Conservation (phyloP, 2,888 invertebrate species). For the Temnothorax rugatulus region DNA sequence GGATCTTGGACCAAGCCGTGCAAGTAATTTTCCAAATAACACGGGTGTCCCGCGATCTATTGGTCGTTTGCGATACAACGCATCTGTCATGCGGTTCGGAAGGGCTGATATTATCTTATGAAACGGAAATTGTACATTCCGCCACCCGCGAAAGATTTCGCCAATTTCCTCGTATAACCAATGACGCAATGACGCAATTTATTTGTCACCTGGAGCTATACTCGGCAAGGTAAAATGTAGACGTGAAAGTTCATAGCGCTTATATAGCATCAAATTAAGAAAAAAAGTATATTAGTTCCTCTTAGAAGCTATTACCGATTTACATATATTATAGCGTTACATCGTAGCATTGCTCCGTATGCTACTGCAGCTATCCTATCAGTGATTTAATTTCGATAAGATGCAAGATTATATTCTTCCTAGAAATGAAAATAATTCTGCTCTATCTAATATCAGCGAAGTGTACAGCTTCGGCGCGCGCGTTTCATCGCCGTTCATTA, state of each 20-base stretch:
- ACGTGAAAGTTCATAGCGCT: slow-evolving; percentile 20
- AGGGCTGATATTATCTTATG: slow-evolving; percentile 37
- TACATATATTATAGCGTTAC: background rate
- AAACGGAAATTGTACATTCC: slow-evolving; percentile 34
- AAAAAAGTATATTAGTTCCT: background rate
- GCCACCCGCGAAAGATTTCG: slow-evolving; percentile 23
- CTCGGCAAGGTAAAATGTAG: background rate
- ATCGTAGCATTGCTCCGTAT: background rate
- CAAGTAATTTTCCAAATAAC: slow-evolving; percentile 43
- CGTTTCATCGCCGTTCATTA: slow-evolving; percentile 40
- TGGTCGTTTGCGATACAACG: slow-evolving; percentile 23
- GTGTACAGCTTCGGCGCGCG: background rate
- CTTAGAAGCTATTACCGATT: slow-evolving; percentile 3
- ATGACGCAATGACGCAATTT: slow-evolving; percentile 43
- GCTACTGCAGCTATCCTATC: background rate
- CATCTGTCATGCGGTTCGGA: slow-evolving; percentile 8
- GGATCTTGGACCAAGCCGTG: background rate
- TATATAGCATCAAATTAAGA: background rate
- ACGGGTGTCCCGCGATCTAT: slow-evolving; percentile 22
- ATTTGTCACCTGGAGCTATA: slow-evolving; percentile 39
- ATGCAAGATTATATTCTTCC: background rate
- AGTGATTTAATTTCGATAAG: slow-evolving; percentile 16
- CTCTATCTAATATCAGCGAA: background rate
- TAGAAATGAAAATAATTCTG: slow-evolving; percentile 55
- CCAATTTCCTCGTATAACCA: slow-evolving; percentile 15